Evolutionary conservation across 2,113 vertebrate species (phyloP).

Genomic region (Tragulus kanchil): DNA sequence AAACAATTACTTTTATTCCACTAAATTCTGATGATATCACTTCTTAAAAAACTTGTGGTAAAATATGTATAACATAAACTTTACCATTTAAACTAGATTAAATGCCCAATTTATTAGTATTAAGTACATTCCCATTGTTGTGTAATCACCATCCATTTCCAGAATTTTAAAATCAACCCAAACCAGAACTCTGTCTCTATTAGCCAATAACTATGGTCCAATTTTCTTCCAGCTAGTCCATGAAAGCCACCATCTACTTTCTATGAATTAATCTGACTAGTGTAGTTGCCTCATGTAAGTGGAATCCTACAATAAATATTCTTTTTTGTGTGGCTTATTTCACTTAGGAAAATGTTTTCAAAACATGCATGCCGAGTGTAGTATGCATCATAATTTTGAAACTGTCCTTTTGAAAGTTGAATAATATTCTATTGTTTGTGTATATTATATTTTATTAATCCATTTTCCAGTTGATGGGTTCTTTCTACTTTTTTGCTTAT

Average conservation of each 20-base stretch:
- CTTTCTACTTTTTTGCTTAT: neutral
- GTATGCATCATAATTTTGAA: neutral
- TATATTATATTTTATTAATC: neutral
- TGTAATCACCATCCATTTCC: neutral
- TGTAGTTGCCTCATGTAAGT: neutral
- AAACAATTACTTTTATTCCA: neutral
- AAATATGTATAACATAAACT: neutral
- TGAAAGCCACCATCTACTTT: neutral
- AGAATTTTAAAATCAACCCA: neutral
- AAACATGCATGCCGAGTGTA: neutral
- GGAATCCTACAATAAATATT: neutral
- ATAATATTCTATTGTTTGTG: neutral
- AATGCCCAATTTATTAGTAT: too few relatives aligned
- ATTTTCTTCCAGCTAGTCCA: neutral
- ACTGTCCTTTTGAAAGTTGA: neutral
- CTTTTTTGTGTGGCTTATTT: neutral
- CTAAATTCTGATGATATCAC: neutral
- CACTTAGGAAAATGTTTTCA: neutral
- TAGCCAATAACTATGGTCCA: neutral
- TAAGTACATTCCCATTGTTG: neutral
- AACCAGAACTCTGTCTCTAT: neutral
- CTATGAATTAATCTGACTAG: neutral
- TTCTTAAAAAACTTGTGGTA: neutral
- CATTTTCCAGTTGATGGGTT: neutral
- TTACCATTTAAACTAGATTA: neutral